phyloP scores from a whole-genome alignment of 2,113 vertebrate genomes.

The Pitta sordida region DNA sequence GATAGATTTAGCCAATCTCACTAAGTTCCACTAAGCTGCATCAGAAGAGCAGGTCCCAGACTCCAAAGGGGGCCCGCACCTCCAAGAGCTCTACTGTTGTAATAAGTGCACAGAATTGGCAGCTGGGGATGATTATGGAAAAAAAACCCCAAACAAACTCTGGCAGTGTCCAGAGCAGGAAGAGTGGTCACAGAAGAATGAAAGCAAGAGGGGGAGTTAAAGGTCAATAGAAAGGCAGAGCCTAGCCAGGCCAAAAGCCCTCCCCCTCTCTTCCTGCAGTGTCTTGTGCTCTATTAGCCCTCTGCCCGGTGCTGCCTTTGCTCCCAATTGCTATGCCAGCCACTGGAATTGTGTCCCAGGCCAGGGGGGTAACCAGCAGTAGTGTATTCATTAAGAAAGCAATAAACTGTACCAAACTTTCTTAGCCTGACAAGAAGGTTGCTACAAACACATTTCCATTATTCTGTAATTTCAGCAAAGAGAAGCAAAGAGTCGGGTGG shows the following conservation, averaged over 20 bases:
- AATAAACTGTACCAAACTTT: background rate
- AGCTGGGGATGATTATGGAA: background rate
- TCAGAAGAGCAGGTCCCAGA: fast-evolving
- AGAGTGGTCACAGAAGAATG: background rate
- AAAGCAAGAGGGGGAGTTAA: background rate
- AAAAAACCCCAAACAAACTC: background rate
- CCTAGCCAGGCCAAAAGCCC: background rate
- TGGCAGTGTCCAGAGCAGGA: background rate
- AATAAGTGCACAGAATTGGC: background rate
- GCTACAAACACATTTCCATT: background rate
- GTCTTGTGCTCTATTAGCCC: background rate
- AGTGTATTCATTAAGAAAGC: background rate
- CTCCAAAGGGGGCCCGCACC: background rate
- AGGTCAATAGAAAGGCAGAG: background rate
- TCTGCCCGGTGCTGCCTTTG: background rate
- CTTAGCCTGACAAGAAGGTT: background rate
- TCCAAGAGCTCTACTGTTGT: background rate
- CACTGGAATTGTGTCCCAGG: background rate
- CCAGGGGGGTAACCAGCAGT: background rate
- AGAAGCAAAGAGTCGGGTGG: background rate
- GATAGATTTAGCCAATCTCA: background rate
- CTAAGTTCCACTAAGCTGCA: background rate
- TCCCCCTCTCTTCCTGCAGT: background rate
- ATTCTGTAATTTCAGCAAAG: background rate
- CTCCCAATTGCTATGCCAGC: background rate